phyloP scores from a whole-genome alignment of 2,888 invertebrate species.

The Agriopis marginaria region DNA sequence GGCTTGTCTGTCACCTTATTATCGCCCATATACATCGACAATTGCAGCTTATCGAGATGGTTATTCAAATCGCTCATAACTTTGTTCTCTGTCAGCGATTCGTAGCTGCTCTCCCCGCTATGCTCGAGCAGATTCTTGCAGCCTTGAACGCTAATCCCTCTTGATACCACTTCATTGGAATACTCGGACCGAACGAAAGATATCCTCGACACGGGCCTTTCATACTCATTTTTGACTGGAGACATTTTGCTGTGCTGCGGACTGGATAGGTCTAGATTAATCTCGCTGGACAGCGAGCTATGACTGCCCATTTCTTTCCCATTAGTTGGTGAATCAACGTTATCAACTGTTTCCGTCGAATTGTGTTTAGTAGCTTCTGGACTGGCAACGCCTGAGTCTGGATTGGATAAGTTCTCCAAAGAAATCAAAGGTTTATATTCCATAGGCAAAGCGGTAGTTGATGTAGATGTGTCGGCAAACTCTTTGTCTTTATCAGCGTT shows the following conservation, averaged over 20 bases:
- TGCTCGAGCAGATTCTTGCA: constrained; percentile 72
- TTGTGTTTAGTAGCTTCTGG: constrained; percentile 86
- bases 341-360: constrained; percentile 82
- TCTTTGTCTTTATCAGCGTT: constrained; percentile 85
- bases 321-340: constrained; percentile 78
- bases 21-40: constrained; percentile 62
- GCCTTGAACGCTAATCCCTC: constrained; percentile 77
- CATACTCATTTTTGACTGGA: constrained; percentile 70
- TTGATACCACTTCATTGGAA: constrained; percentile 73
- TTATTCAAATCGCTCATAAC: constrained; percentile 64
- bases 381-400: constrained; percentile 85
- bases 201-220: constrained; percentile 71
- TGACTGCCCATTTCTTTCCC: constrained; percentile 79
- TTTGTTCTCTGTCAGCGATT: constrained; percentile 65
- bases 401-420: constrained; percentile 77
- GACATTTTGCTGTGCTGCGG: constrained; percentile 75
- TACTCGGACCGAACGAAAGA: constrained; percentile 73
- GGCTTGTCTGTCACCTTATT: constrained; percentile 56
- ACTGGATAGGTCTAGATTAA: constrained; percentile 85
- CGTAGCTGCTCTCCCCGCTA: constrained; percentile 73
- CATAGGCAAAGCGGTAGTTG: constrained; percentile 67
- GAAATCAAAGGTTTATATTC: constrained; percentile 77
- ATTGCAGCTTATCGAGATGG: constrained; percentile 72
- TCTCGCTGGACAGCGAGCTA: constrained; percentile 84
- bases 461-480: constrained; percentile 75